Percentiles rank a stretch among this genome's conserved stretches.
phyloP scores from a whole-genome alignment of 2,888 invertebrate genomes.

The Trachelus iudaicus region DNA sequence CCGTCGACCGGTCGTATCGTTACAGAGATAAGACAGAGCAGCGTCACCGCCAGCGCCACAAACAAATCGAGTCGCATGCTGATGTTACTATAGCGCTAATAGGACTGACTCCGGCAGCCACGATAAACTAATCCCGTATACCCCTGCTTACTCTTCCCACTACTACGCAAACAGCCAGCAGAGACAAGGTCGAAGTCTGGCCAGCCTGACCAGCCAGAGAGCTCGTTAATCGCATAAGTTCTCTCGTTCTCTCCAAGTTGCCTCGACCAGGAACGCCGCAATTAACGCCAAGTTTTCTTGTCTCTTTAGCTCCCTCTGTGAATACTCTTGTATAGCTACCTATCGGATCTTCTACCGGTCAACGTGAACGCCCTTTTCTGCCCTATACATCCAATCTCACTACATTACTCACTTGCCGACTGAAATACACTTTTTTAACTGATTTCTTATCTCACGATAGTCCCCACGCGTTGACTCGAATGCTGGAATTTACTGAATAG shows the following conservation, averaged over 20 bases:
- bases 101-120: constrained; percentile 23
- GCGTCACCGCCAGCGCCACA: constrained; percentile 26
- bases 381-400: neutral
- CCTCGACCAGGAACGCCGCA: neutral
- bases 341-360: neutral
- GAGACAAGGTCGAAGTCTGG: neutral
- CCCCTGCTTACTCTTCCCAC: neutral
- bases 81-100: constrained; percentile 17
- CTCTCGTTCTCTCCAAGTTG: neutral
- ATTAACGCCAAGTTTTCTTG: neutral
- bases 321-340: neutral
- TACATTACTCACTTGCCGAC: neutral
- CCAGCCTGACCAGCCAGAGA: neutral
- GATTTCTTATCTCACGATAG: neutral
- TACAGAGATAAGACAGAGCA: constrained; percentile 6
- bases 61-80: constrained; percentile 38
- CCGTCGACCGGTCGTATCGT: neutral
- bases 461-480: neutral
- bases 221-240: neutral
- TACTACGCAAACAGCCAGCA: neutral
- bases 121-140: neutral
- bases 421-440: neutral
- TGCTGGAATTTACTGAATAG: neutral
- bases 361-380: neutral
- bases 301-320: neutral